phyloP scores from a whole-genome alignment of 2,113 vertebrate genomes.

The human region DNA sequence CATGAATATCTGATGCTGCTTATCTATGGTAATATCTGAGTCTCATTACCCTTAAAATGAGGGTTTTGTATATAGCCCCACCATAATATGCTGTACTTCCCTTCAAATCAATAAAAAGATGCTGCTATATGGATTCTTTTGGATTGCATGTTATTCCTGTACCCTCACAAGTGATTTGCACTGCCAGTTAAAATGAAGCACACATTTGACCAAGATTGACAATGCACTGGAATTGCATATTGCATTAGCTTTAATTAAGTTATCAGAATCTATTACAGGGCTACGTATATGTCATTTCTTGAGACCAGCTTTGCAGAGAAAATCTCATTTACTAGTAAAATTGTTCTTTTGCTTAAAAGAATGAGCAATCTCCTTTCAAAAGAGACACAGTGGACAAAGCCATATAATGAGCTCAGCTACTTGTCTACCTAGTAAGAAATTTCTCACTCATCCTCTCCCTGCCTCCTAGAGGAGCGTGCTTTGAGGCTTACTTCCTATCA shows the following conservation, averaged over 20 bases:
- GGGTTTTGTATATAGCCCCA: neutral
- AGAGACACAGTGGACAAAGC: neutral
- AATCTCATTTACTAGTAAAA: slow-evolving; percentile 60
- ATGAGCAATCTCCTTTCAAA: slow-evolving; percentile 54
- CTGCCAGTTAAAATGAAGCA: slow-evolving; percentile 16
- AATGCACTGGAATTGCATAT: neutral
- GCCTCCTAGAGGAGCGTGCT: neutral
- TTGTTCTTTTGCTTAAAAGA: slow-evolving; percentile 44
- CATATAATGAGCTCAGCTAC: neutral
- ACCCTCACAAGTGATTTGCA: neutral
- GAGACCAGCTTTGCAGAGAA: neutral
- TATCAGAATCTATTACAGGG: slow-evolving; percentile 54
- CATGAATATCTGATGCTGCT: neutral
- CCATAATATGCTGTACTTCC: neutral
- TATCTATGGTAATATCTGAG: neutral
- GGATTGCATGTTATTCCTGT: neutral
- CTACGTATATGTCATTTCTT: slow-evolving; percentile 23
- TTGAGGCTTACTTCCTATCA: neutral
- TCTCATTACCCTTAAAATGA: neutral
- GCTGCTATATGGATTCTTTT: neutral
- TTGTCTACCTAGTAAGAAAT: neutral
- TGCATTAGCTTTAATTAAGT: slow-evolving; percentile 60
- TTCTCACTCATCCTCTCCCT: neutral
- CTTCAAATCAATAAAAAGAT: slow-evolving; percentile 17
- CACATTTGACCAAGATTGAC: neutral